phyloP scores from a whole-genome alignment of 2,113 vertebrate species.

The Hemicordylus capensis region DNA sequence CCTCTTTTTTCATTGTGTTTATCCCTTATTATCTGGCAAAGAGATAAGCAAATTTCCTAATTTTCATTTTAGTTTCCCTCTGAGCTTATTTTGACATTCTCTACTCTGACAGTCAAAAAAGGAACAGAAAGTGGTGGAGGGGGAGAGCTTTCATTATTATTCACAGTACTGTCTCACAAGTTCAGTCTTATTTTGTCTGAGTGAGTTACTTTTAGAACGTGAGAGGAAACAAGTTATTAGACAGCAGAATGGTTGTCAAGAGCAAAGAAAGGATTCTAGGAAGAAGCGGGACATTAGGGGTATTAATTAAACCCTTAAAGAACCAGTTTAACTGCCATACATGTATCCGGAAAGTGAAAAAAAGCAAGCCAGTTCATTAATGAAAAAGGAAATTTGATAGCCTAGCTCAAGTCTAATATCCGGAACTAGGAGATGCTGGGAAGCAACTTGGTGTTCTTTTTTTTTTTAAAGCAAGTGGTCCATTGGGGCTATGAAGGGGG shows the following conservation, averaged over 20 bases:
- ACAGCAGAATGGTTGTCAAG: constrained; percentile 29
- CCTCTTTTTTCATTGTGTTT: too few relatives aligned
- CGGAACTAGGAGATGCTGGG: neutral
- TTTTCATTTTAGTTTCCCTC: neutral
- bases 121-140: neutral
- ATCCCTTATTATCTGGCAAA: neutral
- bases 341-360: neutral
- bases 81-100: neutral
- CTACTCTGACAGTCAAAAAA: neutral
- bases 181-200: constrained; percentile 14
- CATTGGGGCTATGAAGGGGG: neutral
- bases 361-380: neutral
- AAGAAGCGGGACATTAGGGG: neutral
- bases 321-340: constrained; percentile 12
- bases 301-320: constrained; percentile 1
- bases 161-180: constrained; percentile 55
- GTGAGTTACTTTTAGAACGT: neutral
- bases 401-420: neutral
- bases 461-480: too few relatives aligned
- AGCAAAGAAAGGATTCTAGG: constrained; percentile 10
- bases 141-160: constrained; percentile 62
- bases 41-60: neutral
- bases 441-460: neutral
- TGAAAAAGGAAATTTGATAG: too few relatives aligned
- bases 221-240: constrained; percentile 56